phyloP scores from a whole-genome alignment of 1,140 invertebrate species.

The Apis dorsata region DNA sequence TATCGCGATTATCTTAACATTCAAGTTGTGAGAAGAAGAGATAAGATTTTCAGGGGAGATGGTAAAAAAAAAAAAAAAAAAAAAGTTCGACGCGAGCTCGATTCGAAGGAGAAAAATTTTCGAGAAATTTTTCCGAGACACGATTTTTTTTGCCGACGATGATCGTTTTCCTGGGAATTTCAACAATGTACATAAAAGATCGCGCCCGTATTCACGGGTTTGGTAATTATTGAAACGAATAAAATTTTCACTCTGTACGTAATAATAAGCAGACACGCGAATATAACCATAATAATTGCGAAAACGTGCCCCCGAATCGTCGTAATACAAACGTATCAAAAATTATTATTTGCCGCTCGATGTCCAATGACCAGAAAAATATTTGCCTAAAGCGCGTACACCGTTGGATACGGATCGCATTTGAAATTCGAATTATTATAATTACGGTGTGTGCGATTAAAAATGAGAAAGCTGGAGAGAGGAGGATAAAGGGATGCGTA shows the following conservation, averaged over 20 bases:
- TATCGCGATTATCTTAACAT: not conserved
- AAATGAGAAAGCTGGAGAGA: constrained; percentile 12
- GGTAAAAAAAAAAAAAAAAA: not conserved
- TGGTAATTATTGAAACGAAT: constrained; percentile 43
- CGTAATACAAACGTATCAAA: constrained; percentile 42
- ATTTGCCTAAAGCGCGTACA: constrained; percentile 33
- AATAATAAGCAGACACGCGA: constrained; percentile 37
- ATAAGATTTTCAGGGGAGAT: not conserved
- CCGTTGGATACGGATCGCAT: constrained; percentile 25
- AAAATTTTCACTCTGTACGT: constrained; percentile 35
- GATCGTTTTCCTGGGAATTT: constrained; percentile 19
- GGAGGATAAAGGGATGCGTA: constrained; percentile 16
- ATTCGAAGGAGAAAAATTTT: not conserved
- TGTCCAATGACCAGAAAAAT: constrained; percentile 49
- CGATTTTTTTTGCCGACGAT: too few species aligned
- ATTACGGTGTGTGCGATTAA: constrained; percentile 36
- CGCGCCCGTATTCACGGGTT: not conserved
- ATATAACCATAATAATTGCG: constrained; percentile 30
- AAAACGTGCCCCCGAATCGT: not conserved
- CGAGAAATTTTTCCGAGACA: not conserved
- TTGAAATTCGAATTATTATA: constrained; percentile 55
- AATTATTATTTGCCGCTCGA: constrained; percentile 37
- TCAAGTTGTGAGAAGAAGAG: too few species aligned
- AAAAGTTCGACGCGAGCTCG: too few species aligned
- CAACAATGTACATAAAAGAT: constrained; percentile 22